Base-by-base conservation (phyloP, 1,140 invertebrate species). In the Drosophila sulfurigaster region DNA sequence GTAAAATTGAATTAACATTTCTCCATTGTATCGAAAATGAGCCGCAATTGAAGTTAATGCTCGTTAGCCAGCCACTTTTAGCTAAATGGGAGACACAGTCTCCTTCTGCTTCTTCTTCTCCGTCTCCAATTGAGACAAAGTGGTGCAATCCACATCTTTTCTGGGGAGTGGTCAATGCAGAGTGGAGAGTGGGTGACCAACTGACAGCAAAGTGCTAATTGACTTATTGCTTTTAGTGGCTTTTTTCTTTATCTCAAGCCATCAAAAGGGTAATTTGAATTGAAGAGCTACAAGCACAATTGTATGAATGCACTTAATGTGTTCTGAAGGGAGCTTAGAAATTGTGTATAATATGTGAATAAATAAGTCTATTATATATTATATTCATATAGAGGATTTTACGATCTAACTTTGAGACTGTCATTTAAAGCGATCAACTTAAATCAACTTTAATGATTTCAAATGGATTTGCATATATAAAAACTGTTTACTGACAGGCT, bases 11-110 rank as follows among this genome's bases (percentile, higher is more conserved):
- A 83, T 88, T 67, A 83, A 74, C 54, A 41, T 70, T 56, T 85
- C 51, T 57, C 67, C 51, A 56, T 68, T 69, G 25, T 48, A 54
- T 57, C n/a, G 68, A 63, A 69, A 86, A 87, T 87, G 30, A 74
- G 67, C 63, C 51, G 16, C 70, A 88, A 83, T 88, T 88, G 83
- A 75, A 89, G 83, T 72, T 87, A 83, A 88, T 83, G 69, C 54
- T 16, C 15, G 32, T 41, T 41, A 16, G 35, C 35, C 35, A 38
- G 35, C 35, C 15, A 65, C 60, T 65, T 52, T 65, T 71, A 60
- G 54, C 62, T 38, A 57, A 59, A 64, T 60, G 66, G 60, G 48
- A 13, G 48, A 3, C 58, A 38, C 45, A 41, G 10, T 10, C 41
- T 10, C 35, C 3, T 10, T 38, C 16, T 16, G 16, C 16, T 16